Conservation (phyloP, 2,888 invertebrate species). For the Drosophila paramelanica region DNA sequence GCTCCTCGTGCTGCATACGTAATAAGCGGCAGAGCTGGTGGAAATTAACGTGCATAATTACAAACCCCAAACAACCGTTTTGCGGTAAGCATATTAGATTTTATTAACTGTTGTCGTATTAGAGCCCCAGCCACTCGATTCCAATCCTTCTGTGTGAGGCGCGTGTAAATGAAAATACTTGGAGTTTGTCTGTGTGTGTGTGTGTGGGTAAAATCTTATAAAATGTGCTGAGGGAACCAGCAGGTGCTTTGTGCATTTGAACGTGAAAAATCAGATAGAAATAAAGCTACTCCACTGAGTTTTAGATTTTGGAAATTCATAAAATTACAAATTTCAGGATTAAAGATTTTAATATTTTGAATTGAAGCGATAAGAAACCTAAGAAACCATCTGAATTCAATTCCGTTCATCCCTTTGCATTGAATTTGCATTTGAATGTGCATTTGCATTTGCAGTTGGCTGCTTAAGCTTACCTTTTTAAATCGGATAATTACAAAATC, state of each 20-base stretch:
- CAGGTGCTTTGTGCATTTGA: not conserved
- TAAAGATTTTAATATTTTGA: too few species aligned
- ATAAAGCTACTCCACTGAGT: not conserved
- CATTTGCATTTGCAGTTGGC: constrained; percentile 10
- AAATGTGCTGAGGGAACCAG: not conserved
- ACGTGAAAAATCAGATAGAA: not conserved
- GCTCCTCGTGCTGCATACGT: constrained; percentile 60
- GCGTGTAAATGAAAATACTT: constrained; percentile 28
- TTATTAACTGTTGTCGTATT: constrained; percentile 71
- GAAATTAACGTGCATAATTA: constrained; percentile 76
- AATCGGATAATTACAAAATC: constrained; percentile 83
- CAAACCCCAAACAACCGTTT: constrained; percentile 79
- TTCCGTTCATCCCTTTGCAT: too few species aligned
- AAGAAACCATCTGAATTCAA: not conserved
- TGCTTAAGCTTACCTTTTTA: constrained; percentile 53
- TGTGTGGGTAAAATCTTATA: not conserved
- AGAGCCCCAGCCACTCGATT: constrained; percentile 9
- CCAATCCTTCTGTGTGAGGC: constrained; percentile 4
- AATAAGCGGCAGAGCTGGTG: constrained; percentile 59
- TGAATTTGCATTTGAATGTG: too few species aligned
- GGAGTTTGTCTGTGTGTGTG: not conserved
- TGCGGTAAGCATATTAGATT: constrained; percentile 80
- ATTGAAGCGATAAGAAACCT: not conserved
- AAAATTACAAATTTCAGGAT: not conserved
- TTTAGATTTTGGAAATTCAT: not conserved